Conservation (phyloP, 2,888 invertebrate species). For the Exocentrus adspersus region DNA sequence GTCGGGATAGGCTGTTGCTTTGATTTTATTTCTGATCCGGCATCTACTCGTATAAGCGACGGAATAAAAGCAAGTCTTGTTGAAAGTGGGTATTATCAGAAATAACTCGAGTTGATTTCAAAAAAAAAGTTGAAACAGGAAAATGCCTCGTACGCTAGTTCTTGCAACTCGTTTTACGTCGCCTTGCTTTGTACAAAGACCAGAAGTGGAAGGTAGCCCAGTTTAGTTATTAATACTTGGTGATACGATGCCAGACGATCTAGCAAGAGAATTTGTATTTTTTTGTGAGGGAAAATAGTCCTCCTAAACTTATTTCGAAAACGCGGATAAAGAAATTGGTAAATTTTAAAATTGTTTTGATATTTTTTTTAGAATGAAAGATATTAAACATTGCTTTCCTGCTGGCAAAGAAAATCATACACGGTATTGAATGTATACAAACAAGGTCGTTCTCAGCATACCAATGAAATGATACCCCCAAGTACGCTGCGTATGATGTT, state of each 20-base stretch:
- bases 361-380: too few relatives aligned
- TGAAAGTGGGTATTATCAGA: conserved; percentile 10
- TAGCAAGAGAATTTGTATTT: too few relatives aligned
- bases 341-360: too few relatives aligned
- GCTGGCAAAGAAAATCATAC: too few relatives aligned
- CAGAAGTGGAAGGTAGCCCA: too few relatives aligned
- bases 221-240: not conserved
- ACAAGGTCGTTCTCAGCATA: conserved; percentile 19
- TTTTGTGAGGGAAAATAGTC: too few relatives aligned
- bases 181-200: too few relatives aligned
- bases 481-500: not conserved
- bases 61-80: not conserved
- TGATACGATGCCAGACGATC: too few relatives aligned
- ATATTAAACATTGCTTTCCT: too few relatives aligned
- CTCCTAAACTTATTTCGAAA: too few relatives aligned
- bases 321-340: too few relatives aligned
- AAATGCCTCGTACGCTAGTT: not conserved
- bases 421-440: conserved; percentile 12
- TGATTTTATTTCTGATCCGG: not conserved
- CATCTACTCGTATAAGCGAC: not conserved
- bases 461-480: conserved; percentile 8
- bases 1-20: not conserved
- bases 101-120: not conserved
- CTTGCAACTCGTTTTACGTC: not conserved
- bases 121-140: not conserved